phyloP scores from a whole-genome alignment of 2,113 vertebrate genomes.

The Rhynchomys soricoides region DNA sequence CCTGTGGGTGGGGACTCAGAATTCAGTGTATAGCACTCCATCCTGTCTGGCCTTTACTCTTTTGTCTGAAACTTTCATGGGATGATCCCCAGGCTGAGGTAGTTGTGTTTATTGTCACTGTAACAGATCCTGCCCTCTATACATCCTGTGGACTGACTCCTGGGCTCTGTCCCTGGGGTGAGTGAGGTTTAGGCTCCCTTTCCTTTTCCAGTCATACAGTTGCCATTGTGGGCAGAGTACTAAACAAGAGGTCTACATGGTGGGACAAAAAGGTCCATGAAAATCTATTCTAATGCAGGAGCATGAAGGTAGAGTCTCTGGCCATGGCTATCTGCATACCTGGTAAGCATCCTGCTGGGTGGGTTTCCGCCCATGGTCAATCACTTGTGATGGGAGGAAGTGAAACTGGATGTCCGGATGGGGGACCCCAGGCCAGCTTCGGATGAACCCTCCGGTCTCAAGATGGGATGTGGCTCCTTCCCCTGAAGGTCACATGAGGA shows the following conservation, averaged over 20 bases:
- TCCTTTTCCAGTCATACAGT: not conserved
- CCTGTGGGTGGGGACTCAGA: not conserved
- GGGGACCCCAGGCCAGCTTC: constrained; percentile 89
- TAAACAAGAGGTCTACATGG: not conserved
- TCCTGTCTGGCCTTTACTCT: not conserved
- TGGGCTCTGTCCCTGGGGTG: not conserved
- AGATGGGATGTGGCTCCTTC: constrained; percentile 94
- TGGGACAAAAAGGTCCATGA: too few species aligned
- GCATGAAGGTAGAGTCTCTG: too few species aligned
- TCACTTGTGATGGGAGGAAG: constrained; percentile 97
- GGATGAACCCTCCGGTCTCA: constrained; percentile 97
- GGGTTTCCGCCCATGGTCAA: constrained; percentile 93
- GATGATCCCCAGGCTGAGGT: not conserved
- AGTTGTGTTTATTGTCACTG: not conserved
- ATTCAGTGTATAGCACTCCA: not conserved
- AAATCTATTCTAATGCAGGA: too few species aligned
- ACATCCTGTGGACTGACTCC: not conserved
- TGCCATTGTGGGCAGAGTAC: not conserved
- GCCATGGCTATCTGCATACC: constrained; percentile 82
- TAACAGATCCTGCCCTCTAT: not conserved
- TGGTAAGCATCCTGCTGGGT: constrained; percentile 94
- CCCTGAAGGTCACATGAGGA: constrained; percentile 83
- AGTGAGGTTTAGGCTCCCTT: not conserved
- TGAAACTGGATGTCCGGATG: constrained; percentile 98
- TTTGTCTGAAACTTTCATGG: not conserved